Evolutionary conservation across 2,797 vertebrate genomes (phyloP).

Genomic region (Mico argentatus): DNA sequence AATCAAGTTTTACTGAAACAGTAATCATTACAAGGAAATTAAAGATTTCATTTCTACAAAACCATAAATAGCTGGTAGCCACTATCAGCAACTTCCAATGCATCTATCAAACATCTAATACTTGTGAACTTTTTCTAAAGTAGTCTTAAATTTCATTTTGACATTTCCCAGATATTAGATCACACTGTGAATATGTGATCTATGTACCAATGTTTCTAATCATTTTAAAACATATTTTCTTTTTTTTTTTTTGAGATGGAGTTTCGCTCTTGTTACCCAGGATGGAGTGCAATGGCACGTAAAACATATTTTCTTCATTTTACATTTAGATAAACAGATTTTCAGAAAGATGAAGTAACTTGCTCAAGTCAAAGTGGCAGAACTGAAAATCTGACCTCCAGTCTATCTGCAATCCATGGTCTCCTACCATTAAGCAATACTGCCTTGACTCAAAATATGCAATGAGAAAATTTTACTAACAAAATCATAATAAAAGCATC

Average conservation of each 20-base stretch:
- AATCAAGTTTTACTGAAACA: background rate
- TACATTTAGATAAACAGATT: slow-evolving; percentile 20
- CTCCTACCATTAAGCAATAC: background rate
- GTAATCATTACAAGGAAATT: slow-evolving; percentile 37
- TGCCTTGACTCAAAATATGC: slow-evolving; percentile 9
- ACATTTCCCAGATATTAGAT: background rate
- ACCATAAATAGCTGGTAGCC: background rate
- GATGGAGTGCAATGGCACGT: no score
- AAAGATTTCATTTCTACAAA: background rate
- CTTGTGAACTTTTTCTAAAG: background rate
- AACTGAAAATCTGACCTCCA: slow-evolving; percentile 35
- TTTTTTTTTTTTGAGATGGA: background rate
- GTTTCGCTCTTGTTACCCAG: no score
- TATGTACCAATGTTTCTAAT: background rate
- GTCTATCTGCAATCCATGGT: background rate
- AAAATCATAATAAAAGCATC: background rate
- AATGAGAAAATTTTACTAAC: slow-evolving; percentile 33
- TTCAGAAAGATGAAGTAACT: slow-evolving; percentile 2
- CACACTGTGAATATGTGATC: background rate
- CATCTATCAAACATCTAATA: background rate
- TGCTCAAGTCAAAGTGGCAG: background rate
- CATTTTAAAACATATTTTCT: slow-evolving; percentile 6
- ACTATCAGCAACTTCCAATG: background rate
- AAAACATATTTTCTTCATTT: slow-evolving; percentile 41
- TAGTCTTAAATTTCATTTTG: background rate